These are phyloP conservation scores for Phengaris alcon DNA, from an alignment of 2,888 invertebrate genomes.

Conservation along the genomic window DNA sequence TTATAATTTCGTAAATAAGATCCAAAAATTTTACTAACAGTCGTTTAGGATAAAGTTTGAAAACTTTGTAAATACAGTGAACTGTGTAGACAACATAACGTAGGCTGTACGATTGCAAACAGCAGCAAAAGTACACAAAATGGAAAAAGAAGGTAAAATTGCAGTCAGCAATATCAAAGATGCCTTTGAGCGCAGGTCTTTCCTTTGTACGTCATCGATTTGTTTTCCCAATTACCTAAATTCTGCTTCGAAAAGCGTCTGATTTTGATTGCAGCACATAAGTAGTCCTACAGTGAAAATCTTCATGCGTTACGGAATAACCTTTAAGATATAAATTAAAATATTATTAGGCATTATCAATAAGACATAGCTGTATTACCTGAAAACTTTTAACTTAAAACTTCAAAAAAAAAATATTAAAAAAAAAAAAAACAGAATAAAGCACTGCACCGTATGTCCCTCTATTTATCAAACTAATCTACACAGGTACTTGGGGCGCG, in stretches of 20 bases:
- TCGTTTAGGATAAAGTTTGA: too few relatives aligned
- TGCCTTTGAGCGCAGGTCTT: slow-evolving; percentile 12
- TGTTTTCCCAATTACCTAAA: slow-evolving; percentile 6
- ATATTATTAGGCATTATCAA: too few relatives aligned
- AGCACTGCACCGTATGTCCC: neutral
- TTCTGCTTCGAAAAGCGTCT: neutral
- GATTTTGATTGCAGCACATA: neutral
- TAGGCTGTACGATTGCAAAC: neutral
- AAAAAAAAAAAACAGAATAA: too few relatives aligned
- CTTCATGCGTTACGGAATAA: too few relatives aligned
- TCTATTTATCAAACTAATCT: slow-evolving; percentile 31
- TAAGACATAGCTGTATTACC: too few relatives aligned
- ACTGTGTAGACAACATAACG: neutral
- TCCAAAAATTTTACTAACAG: too few relatives aligned
- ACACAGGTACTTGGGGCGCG: slow-evolving; percentile 42
- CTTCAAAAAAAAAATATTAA: too few relatives aligned
- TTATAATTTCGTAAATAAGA: too few relatives aligned
- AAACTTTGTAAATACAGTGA: too few relatives aligned
- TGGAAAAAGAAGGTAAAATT: neutral
- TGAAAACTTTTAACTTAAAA: too few relatives aligned
- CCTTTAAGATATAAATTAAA: too few relatives aligned
- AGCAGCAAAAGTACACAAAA: slow-evolving; percentile 16
- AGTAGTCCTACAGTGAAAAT: neutral
- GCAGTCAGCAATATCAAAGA: slow-evolving; percentile 7
- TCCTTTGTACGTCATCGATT: slow-evolving; percentile 4